Percentiles rank a stretch among this genome's conserved stretches.
Conservation (phyloP, 2,113 vertebrate species). For the Gavialis gangeticus region DNA sequence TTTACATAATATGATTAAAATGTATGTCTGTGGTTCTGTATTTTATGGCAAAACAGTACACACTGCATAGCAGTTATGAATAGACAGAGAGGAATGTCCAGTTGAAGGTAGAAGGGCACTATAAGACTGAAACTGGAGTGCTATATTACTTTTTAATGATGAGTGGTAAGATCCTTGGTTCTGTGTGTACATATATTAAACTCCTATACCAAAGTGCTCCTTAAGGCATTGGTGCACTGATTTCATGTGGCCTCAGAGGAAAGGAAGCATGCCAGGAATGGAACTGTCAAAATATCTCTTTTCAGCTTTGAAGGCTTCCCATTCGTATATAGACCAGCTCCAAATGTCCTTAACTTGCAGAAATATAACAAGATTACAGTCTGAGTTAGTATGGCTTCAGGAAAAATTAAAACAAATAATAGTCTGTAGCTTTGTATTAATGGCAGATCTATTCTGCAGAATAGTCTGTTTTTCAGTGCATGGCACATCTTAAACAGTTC, state of each 20-base stretch:
- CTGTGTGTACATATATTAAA: not conserved
- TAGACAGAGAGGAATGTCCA: not conserved
- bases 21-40: not conserved
- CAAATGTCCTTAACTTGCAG: not conserved
- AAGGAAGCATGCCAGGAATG: not conserved
- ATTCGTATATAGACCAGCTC: not conserved
- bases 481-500: not conserved
- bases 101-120: not conserved
- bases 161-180: not conserved
- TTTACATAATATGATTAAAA: not conserved
- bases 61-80: not conserved
- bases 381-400: accelerated
- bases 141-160: not conserved
- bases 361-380: not conserved
- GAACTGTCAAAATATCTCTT: not conserved
- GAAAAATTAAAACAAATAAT: accelerated
- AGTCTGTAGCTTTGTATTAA: not conserved
- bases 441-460: not conserved
- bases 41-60: not conserved
- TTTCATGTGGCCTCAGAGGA: not conserved
- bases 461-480: not conserved
- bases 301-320: not conserved
- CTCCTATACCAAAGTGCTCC: not conserved
- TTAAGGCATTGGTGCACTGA: not conserved
- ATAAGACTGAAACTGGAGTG: not conserved